Percentiles rank a stretch among this genome's conserved stretches.
Conservation (phyloP, 2,888 invertebrate species). For the Anarsia innoxiella region DNA sequence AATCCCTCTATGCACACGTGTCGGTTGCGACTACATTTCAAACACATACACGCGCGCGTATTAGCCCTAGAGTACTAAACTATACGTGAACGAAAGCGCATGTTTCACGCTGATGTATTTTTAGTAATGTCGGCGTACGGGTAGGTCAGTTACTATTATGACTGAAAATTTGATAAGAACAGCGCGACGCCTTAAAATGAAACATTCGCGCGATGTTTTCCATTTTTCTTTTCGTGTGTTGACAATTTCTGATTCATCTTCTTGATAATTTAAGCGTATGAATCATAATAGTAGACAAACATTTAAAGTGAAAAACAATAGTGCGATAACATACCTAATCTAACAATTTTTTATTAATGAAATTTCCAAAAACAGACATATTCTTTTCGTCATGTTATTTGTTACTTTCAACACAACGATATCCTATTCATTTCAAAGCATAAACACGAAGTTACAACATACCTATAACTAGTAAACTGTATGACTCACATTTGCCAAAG, state of each 20-base stretch:
- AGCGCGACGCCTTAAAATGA: no score
- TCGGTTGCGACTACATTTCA: constrained; percentile 18
- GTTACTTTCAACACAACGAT: no score
- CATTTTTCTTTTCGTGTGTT: constrained; percentile 7
- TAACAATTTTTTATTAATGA: no score
- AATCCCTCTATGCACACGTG: constrained; percentile 30
- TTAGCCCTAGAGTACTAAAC: constrained; percentile 40
- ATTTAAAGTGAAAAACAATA: no score
- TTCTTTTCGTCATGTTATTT: no score
- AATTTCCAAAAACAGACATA: no score
- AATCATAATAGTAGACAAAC: no score
- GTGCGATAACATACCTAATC: no score
- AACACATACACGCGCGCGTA: constrained; percentile 27
- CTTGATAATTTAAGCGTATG: background rate
- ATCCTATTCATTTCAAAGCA: no score
- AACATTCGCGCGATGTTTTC: constrained; percentile 7
- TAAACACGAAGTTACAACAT: no score
- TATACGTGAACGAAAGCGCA: constrained; percentile 59
- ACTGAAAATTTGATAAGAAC: constrained; percentile 48
- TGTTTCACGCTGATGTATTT: constrained; percentile 54
- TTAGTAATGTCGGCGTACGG: constrained; percentile 58
- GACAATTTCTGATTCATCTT: constrained; percentile 3
- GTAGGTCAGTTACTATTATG: constrained; percentile 69
- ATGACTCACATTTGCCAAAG: constrained; percentile 28
- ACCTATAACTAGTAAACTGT: no score